These are phyloP conservation scores for Hippocampus barbouri DNA, from an alignment of 2,113 vertebrate genomes.

Conservation along the genomic window DNA sequence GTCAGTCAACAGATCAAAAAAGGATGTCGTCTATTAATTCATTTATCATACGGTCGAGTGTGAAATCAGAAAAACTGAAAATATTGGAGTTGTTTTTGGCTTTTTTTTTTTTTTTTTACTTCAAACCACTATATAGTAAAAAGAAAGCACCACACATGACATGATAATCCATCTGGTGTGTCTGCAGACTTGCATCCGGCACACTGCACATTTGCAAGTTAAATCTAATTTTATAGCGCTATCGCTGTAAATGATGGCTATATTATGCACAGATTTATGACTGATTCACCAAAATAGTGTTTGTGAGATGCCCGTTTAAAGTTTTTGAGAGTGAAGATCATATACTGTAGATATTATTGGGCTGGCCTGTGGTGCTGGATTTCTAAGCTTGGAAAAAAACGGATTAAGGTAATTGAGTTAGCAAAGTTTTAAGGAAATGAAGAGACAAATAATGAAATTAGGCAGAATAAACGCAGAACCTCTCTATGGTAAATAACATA, in stretches of 20 bases:
- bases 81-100: not conserved
- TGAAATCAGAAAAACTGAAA: not conserved
- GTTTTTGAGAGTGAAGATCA: not conserved
- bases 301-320: not conserved
- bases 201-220: slow-evolving; percentile 26
- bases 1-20: not conserved
- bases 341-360: not conserved
- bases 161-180: slow-evolving; percentile 14
- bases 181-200: slow-evolving; percentile 3
- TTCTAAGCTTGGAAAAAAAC: not conserved
- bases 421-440: not conserved
- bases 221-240: slow-evolving; percentile 14
- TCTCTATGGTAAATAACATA: too few species aligned
- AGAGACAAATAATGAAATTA: not conserved
- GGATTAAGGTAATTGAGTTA: not conserved
- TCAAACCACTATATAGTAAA: not conserved
- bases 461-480: not conserved
- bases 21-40: not conserved
- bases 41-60: not conserved
- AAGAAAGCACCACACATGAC: slow-evolving; percentile 8
- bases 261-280: not conserved
- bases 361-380: not conserved
- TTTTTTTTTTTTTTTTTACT: not conserved
- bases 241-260: not conserved
- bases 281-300: not conserved